Evolutionary conservation across 2,888 invertebrate genomes (phyloP).

Genomic region (Macrophya alboannulata): DNA sequence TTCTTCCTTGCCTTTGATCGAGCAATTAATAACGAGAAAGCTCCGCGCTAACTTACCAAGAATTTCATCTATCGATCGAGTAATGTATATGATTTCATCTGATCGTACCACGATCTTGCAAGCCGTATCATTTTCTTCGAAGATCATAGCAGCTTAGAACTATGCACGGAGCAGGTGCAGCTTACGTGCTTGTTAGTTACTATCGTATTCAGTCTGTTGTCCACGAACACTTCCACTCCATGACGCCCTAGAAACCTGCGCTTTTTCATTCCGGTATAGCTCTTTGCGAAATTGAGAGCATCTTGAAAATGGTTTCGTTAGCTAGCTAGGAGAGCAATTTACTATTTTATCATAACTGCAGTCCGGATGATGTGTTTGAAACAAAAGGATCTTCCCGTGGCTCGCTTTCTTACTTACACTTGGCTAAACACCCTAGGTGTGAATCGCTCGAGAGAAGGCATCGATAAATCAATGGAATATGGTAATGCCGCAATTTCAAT

Average conservation of each 20-base stretch:
- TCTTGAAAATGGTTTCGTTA: neutral
- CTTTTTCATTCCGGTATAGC: neutral
- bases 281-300: neutral
- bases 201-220: conserved; percentile 7
- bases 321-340: neutral
- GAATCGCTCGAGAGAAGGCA: conserved; percentile 67
- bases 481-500: conserved; percentile 78
- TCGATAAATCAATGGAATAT: conserved; percentile 79
- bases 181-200: neutral
- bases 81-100: neutral
- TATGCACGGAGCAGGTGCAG: neutral
- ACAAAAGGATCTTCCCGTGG: neutral
- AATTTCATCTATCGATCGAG: neutral
- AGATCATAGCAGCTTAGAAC: neutral
- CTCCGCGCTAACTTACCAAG: neutral
- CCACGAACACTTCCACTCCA: conserved; percentile 4
- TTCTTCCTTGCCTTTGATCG: neutral
- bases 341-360: neutral
- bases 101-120: neutral
- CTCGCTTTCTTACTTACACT: conserved; percentile 52
- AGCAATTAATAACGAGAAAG: conserved; percentile 1
- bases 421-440: conserved; percentile 41
- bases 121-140: neutral
- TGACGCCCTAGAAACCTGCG: neutral
- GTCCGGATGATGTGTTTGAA: neutral